Evolutionary conservation across 1,140 invertebrate species (phyloP), one percentile per base, ranked within the genome.

Genomic region (Drosophila pallidifrons): DNA sequence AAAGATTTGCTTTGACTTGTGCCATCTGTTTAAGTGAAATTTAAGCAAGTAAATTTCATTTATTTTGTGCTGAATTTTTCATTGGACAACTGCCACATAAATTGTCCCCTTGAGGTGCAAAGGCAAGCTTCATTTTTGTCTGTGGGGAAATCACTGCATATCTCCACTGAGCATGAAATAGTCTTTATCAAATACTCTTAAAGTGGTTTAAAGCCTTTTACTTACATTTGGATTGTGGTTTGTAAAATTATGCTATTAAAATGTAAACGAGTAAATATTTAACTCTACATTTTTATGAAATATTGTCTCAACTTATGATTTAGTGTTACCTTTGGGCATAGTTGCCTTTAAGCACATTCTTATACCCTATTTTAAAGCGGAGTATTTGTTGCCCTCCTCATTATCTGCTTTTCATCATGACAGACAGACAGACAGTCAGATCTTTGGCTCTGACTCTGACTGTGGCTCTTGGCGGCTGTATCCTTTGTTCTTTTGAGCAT

Each of bases 381-480:
- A 8, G 25, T 30, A 52, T 28, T 11, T 28, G 25, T 20, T n/a
- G 25, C 20, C 11, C 8, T n/a, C 1, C 66, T 69, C 47, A 69
- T 69, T 69, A 69, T 69, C 57, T 52, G 57, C 28, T 6, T 32
- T 32, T 61, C 57, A 69, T 20, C 11, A 13, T 28, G 10, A 10
- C 8, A 49, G 46, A 51, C 30, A 25, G 30, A 32, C 30, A 8
- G 30, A 32, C 13, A 49, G 55, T 30, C 45, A 49, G 25, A 5
- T 25, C 30, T 52, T 13, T 32, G 38, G 2, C 1, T 32, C 47
- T 47, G 16, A 16, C 16, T 16, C 16, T 16, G 16, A 1, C 16
- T 16, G 16, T 16, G 16, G 16, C 3, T 25, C 20, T 25, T 15
- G 51, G 25, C 25, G 8, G 51, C 51, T 54, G 49, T 3, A 0